A percentile compares a stretch with the other conserved stretches of the same genome.
Evolutionary conservation across 2,888 invertebrate genomes (phyloP).

Genomic region (Neoaliturus tenellus): DNA sequence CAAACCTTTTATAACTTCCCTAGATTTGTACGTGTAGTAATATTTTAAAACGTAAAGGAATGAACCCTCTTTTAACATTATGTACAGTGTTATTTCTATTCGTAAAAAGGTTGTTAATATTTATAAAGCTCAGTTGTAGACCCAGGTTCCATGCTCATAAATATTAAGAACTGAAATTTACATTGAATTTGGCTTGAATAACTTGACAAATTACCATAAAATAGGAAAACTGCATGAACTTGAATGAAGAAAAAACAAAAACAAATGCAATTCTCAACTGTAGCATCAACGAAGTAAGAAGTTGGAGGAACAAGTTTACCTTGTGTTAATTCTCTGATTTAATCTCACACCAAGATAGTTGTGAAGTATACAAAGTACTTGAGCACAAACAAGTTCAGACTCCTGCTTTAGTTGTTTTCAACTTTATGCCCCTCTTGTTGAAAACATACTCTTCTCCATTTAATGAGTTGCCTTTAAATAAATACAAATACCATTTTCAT

Average conservation of each 20-base stretch:
- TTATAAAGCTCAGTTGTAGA: too few species aligned
- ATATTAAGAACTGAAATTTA: neutral
- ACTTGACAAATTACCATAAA: neutral
- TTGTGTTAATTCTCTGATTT: constrained; percentile 28
- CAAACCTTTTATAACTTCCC: too few species aligned
- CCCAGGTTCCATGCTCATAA: too few species aligned
- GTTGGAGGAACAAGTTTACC: neutral
- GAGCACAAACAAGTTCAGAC: constrained; percentile 6
- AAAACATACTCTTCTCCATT: neutral
- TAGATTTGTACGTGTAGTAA: too few species aligned
- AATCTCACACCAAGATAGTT: constrained; percentile 20
- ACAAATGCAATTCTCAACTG: neutral
- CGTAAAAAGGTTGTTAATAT: too few species aligned
- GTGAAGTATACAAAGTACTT: constrained; percentile 26
- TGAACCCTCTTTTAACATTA: too few species aligned
- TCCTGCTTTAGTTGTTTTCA: constrained; percentile 20
- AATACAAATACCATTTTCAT: too few species aligned
- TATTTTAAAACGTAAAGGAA: too few species aligned
- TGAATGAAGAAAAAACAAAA: neutral
- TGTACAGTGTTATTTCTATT: too few species aligned
- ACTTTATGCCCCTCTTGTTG: constrained; percentile 14
- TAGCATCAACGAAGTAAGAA: constrained; percentile 17
- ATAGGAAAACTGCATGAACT: neutral
- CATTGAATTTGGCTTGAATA: neutral
- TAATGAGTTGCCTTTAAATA: neutral